Conservation (phyloP, 2,888 invertebrate species). For the Drosophila multiciliata region DNA sequence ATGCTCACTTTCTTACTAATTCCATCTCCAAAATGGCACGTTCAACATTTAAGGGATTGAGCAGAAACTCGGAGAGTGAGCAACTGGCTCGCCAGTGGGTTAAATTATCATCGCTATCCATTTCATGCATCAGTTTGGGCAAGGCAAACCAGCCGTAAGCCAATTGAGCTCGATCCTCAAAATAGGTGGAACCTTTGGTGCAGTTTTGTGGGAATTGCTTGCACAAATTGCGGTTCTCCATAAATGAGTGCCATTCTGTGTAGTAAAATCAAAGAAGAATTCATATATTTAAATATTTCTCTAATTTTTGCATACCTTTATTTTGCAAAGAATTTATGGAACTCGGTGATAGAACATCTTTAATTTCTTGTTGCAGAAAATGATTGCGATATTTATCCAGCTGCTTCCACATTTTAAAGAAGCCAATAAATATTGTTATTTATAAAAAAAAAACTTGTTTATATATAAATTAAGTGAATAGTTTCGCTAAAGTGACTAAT, state of each 20-base stretch:
- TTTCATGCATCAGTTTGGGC: slow-evolving; percentile 77
- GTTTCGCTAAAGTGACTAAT: not conserved
- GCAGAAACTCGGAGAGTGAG: slow-evolving; percentile 74
- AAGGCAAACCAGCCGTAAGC: slow-evolving; percentile 79
- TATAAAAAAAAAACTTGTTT: slow-evolving; percentile 1
- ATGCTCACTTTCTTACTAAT: slow-evolving; percentile 77
- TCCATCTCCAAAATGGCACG: slow-evolving; percentile 74
- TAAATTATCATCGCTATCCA: slow-evolving; percentile 64
- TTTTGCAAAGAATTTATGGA: slow-evolving; percentile 56
- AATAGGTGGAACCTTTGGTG: slow-evolving; percentile 57
- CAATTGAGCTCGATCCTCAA: slow-evolving; percentile 69
- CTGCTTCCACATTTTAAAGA: slow-evolving; percentile 78
- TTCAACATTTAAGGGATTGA: slow-evolving; percentile 75
- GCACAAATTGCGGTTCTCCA: slow-evolving; percentile 44
- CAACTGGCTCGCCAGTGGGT: slow-evolving; percentile 75
- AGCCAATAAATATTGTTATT: not conserved
- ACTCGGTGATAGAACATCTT: slow-evolving; percentile 48
- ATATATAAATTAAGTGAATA: not conserved
- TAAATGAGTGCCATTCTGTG: slow-evolving; percentile 43
- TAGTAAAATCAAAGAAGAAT: not conserved
- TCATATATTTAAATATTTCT: no score
- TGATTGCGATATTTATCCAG: slow-evolving; percentile 75
- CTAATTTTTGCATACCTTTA: slow-evolving; percentile 30
- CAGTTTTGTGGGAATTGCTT: slow-evolving; percentile 34
- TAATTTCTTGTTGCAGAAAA: slow-evolving; percentile 72